Percentiles rank a stretch among this genome's conserved stretches.
These are phyloP conservation scores for Cetonia aurata DNA, from an alignment of 2,888 invertebrate species.

Conservation along the genomic window DNA sequence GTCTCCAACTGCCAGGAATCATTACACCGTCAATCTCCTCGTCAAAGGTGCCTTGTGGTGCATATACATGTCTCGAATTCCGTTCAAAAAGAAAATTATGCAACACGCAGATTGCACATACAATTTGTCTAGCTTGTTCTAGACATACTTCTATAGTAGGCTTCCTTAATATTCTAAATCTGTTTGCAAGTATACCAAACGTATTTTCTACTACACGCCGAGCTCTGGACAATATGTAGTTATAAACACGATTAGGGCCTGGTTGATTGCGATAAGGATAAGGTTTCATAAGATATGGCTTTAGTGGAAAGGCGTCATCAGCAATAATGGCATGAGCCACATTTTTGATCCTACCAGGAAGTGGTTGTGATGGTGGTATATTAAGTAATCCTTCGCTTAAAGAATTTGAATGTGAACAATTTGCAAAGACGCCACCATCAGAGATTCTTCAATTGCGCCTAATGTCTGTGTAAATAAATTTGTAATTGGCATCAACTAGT, in stretches of 20 bases:
- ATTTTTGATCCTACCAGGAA: conserved; percentile 23
- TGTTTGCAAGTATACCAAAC: conserved; percentile 32
- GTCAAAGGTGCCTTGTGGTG: conserved; percentile 42
- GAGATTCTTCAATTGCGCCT: conserved; percentile 28
- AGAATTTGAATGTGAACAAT: conserved; percentile 7
- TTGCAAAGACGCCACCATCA: conserved; percentile 25
- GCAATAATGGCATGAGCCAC: conserved; percentile 23
- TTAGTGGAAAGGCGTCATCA: conserved; percentile 28
- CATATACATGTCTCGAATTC: conserved; percentile 23
- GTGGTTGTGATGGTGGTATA: conserved; percentile 8
- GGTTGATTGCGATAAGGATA: conserved; percentile 41
- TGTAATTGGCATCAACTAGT: conserved; percentile 23
- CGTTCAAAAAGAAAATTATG: conserved; percentile 45
- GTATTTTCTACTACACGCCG: conserved; percentile 9
- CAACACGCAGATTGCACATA: conserved; percentile 34
- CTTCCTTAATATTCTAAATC: conserved; percentile 18
- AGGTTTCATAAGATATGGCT: conserved; percentile 44
- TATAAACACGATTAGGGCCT: conserved; percentile 22
- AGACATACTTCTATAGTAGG: conserved; percentile 26
- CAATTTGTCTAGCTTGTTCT: conserved; percentile 38
- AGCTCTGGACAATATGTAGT: conserved; percentile 15
- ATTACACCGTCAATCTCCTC: conserved; percentile 15
- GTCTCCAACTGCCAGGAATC: conserved; percentile 1
- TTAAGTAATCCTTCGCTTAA: not conserved
- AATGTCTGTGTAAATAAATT: conserved; percentile 36